Conservation (phyloP, 2,888 invertebrate genomes). For the Neoitamus cyanurus region DNA sequence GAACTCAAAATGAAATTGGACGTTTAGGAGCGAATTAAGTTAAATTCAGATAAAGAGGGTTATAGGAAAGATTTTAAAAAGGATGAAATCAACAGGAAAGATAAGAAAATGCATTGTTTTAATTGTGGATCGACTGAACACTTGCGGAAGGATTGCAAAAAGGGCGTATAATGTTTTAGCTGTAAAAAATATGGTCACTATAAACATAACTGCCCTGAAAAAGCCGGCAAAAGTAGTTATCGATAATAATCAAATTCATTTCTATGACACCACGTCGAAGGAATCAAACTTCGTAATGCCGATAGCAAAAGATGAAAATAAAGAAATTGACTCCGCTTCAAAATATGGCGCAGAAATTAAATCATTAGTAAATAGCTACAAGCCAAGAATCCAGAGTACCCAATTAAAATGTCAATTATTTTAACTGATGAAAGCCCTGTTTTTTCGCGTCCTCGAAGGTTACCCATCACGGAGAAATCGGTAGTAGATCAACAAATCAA, state of each 20-base stretch:
- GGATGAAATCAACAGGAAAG: neutral
- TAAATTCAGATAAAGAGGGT: neutral
- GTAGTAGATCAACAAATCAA: neutral
- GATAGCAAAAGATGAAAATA: neutral
- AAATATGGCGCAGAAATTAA: neutral
- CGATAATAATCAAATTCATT: neutral
- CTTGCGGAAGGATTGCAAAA: neutral
- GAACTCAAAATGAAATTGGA: constrained; percentile 9
- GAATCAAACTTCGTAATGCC: neutral
- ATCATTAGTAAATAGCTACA: neutral
- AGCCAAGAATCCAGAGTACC: neutral
- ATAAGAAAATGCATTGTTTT: neutral
- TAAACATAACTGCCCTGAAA: neutral
- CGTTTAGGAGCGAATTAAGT: neutral
- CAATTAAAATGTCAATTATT: constrained; percentile 54
- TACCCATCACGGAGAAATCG: neutral
- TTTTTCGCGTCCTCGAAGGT: neutral
- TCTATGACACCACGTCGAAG: neutral
- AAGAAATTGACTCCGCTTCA: neutral
- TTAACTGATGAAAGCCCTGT: neutral
- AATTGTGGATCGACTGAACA: constrained; percentile 4
- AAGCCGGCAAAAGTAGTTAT: neutral
- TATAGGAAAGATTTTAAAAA: no score
- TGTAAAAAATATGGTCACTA: constrained; percentile 11
- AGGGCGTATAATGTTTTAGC: neutral